Evolutionary conservation across 92 coral and sea anemone genomes (phyloP).

Genomic region (Bergia sp.): DNA sequence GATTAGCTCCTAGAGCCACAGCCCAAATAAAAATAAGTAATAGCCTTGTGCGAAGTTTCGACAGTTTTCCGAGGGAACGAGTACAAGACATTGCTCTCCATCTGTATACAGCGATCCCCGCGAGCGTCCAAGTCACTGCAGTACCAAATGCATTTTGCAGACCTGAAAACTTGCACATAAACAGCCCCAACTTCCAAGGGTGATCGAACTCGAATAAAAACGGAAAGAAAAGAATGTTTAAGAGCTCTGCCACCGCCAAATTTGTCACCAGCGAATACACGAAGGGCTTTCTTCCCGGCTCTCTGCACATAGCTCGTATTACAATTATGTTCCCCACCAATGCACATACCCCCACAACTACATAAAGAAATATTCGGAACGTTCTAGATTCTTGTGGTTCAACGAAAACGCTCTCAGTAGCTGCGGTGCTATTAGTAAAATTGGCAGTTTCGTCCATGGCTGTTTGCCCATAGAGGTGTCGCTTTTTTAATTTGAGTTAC

Average conservation of each 20-base stretch:
- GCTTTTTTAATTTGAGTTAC: background rate
- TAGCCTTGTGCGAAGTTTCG: background rate
- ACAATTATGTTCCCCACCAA: background rate
- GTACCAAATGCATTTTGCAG: slow-evolving; percentile 5
- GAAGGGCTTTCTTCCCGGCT: slow-evolving; percentile 4
- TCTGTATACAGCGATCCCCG: slow-evolving; percentile 2
- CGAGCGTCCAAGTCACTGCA: slow-evolving; percentile 8
- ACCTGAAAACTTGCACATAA: slow-evolving; percentile 18
- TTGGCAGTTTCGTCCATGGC: background rate
- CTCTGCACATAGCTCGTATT: background rate
- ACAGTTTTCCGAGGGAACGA: background rate
- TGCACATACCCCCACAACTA: slow-evolving; percentile 3
- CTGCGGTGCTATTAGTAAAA: background rate
- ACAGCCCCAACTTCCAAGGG: slow-evolving; percentile 4
- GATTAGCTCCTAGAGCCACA: background rate
- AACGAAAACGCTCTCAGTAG: background rate
- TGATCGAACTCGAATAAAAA: background rate
- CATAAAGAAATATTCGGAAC: slow-evolving; percentile 15
- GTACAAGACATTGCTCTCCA: background rate
- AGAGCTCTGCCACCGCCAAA: slow-evolving; percentile 1
- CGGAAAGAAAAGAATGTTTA: slow-evolving; percentile 12
- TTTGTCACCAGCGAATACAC: slow-evolving; percentile 5
- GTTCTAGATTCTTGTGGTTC: background rate
- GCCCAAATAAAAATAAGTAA: background rate
- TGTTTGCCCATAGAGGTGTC: too few species aligned